These are phyloP conservation scores for Hyphantria cunea DNA, from an alignment of 1,140 invertebrate species.

Conservation along the genomic window DNA sequence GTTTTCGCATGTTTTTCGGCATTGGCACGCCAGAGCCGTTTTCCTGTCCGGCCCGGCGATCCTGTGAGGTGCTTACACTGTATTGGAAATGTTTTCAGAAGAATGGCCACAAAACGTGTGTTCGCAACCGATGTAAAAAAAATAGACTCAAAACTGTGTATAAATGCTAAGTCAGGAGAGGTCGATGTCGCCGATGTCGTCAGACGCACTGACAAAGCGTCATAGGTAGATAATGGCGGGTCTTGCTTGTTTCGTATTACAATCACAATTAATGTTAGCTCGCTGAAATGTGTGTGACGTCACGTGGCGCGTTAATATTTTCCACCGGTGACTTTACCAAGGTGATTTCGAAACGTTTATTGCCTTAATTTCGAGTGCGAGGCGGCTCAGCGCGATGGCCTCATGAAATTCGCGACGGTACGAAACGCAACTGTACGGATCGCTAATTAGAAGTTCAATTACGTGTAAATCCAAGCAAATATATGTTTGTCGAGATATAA, in stretches of 20 bases:
- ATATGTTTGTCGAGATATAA: slow-evolving; percentile 51
- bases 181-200: neutral
- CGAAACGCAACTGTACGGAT: slow-evolving; percentile 44
- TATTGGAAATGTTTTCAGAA: slow-evolving; percentile 21
- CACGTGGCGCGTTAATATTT: slow-evolving; percentile 42
- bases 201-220: slow-evolving; percentile 5
- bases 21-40: slow-evolving; percentile 52
- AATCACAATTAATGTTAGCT: slow-evolving; percentile 37
- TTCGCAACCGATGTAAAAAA: neutral
- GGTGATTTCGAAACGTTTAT: slow-evolving; percentile 47
- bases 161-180: neutral
- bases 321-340: slow-evolving; percentile 46
- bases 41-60: slow-evolving; percentile 55
- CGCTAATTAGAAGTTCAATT: slow-evolving; percentile 44
- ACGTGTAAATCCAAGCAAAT: slow-evolving; percentile 39
- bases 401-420: slow-evolving; percentile 11
- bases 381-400: slow-evolving; percentile 13
- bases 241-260: slow-evolving; percentile 20
- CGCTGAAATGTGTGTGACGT: slow-evolving; percentile 42
- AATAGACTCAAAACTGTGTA: neutral
- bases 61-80: neutral
- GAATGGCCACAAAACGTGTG: slow-evolving; percentile 13
- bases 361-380: slow-evolving; percentile 49
- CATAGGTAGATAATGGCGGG: slow-evolving; percentile 3
- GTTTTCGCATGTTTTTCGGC: slow-evolving; percentile 68